A percentile compares a stretch with the other conserved stretches of the same genome.
Evolutionary conservation across 2,113 vertebrate species (phyloP).

Genomic region (Platichthys stellatus): DNA sequence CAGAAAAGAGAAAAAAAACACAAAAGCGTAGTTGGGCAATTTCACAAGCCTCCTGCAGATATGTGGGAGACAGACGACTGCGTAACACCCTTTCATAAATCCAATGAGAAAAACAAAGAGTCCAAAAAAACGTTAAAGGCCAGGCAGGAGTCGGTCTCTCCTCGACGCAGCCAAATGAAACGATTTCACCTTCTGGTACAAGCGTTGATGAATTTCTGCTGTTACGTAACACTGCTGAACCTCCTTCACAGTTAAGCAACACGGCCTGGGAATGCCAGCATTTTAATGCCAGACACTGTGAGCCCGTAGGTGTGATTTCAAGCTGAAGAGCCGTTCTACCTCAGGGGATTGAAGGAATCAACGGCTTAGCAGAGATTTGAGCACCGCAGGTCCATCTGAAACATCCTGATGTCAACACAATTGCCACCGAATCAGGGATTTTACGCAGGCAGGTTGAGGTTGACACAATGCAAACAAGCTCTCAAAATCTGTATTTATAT

Average conservation of each 20-base stretch:
- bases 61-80: constrained; percentile 31
- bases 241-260: constrained; percentile 59
- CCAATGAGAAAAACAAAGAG: constrained; percentile 20
- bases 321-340: constrained; percentile 58
- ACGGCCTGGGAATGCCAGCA: constrained; percentile 52
- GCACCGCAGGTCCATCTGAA: constrained; percentile 67
- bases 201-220: constrained; percentile 50
- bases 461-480: constrained; percentile 58
- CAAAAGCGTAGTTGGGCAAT: constrained; percentile 40
- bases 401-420: constrained; percentile 68
- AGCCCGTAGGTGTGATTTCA: constrained; percentile 70
- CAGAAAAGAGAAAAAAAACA: constrained; percentile 31
- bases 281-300: constrained; percentile 63
- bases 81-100: constrained; percentile 31
- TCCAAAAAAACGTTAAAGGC: constrained; percentile 30
- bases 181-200: constrained; percentile 27
- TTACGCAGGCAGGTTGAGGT: constrained; percentile 45
- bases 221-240: constrained; percentile 67
- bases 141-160: background rate
- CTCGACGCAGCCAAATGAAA: constrained; percentile 24
- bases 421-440: constrained; percentile 60
- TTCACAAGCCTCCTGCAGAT: constrained; percentile 38
- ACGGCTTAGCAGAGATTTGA: constrained; percentile 74
- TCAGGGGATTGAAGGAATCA: constrained; percentile 75
- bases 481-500: constrained; percentile 44